phyloP scores from a whole-genome alignment of 1,140 invertebrate genomes.

The Cotesia typhae region DNA sequence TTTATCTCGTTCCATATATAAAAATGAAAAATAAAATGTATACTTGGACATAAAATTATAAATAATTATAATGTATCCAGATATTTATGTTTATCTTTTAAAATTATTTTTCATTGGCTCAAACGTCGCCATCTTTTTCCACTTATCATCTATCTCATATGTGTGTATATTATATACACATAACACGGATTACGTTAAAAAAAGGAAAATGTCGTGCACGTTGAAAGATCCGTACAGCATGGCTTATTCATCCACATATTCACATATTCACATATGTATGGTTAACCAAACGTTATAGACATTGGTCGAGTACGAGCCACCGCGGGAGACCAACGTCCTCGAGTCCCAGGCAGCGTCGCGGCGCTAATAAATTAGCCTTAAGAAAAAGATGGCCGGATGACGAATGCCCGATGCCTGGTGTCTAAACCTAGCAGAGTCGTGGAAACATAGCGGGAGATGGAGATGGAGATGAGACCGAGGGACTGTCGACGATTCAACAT shows the following conservation, averaged over 20 bases:
- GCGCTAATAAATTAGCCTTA: slow-evolving; percentile 61
- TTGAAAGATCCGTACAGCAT: slow-evolving; percentile 30
- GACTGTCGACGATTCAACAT: no score
- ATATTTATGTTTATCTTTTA: not conserved
- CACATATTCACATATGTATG: no score
- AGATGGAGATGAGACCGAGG: not conserved
- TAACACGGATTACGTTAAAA: slow-evolving; percentile 1
- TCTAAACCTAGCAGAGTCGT: slow-evolving; percentile 36
- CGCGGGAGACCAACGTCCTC: slow-evolving; percentile 36
- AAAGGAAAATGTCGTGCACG: slow-evolving; percentile 29
- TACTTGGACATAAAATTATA: not conserved
- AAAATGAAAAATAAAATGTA: not conserved
- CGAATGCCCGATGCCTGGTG: slow-evolving; percentile 60
- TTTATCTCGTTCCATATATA: no score
- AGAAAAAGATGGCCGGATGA: slow-evolving; percentile 61
- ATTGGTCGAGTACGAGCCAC: slow-evolving; percentile 28
- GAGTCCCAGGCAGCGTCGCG: slow-evolving; percentile 44
- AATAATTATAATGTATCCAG: not conserved
- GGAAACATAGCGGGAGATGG: slow-evolving; percentile 40
- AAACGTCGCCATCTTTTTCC: slow-evolving; percentile 22
- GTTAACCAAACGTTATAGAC: slow-evolving; percentile 14
- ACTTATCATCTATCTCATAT: not conserved
- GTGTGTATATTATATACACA: no score
- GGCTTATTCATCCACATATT: no score
- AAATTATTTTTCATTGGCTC: slow-evolving; percentile 7